Percentiles rank a stretch among this genome's conserved stretches.
Conservation (phyloP, 2,888 invertebrate species). For the Muschampia plurimacula region DNA sequence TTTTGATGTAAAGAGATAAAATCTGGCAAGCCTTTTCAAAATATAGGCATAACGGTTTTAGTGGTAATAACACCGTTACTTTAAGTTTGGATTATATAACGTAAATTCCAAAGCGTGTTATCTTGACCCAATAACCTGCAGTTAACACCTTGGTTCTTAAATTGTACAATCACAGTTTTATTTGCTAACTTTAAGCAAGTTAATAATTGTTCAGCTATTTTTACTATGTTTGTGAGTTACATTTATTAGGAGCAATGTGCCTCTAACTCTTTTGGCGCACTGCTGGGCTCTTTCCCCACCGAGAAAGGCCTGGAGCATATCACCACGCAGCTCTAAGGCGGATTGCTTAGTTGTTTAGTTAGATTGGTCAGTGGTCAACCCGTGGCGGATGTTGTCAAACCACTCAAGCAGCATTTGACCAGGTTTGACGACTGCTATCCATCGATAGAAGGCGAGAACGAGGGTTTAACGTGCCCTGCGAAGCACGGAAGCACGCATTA, state of each 20-base stretch:
- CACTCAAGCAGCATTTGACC: too few species aligned
- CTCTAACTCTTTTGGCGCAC: too few species aligned
- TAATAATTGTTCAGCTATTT: constrained; percentile 1
- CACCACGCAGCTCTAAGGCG: too few species aligned
- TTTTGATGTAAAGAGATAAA: constrained; percentile 12
- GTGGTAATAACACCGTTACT: constrained; percentile 11
- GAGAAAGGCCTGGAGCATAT: too few species aligned
- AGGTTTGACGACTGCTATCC: too few species aligned
- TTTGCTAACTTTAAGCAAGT: constrained; percentile 1
- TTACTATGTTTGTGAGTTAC: background rate
- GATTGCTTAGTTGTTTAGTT: too few species aligned
- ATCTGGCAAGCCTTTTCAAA: background rate
- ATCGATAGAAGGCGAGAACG: too few species aligned
- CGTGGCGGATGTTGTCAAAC: too few species aligned
- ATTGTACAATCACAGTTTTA: constrained; percentile 4
- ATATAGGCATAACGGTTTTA: constrained; percentile 8
- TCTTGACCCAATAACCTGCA: constrained; percentile 7
- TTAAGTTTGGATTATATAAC: constrained; percentile 9
- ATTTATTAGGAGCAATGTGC: background rate
- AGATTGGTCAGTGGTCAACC: too few species aligned
- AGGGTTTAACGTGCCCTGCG: too few species aligned
- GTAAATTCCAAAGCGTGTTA: constrained; percentile 13
- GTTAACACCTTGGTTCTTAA: constrained; percentile 3
- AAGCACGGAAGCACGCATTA: too few species aligned
- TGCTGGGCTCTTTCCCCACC: too few species aligned